Evolutionary conservation across 2,797 vertebrate species (phyloP), one percentile per base, ranked within the genome.

Genomic region (Heterohyrax brucei): DNA sequence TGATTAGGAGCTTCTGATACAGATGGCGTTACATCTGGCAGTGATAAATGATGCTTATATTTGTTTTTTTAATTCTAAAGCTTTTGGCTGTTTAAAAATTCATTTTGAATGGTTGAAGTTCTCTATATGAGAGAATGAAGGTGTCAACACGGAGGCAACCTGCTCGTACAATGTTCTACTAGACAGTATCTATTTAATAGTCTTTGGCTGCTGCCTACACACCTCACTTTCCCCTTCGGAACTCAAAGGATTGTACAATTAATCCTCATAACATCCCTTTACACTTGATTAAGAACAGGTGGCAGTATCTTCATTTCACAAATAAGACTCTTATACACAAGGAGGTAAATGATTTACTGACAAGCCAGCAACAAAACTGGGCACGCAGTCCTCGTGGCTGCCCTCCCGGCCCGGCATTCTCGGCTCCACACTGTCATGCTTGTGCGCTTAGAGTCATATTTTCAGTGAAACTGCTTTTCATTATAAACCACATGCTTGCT

Each of bases 281-380:
- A 94, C 28, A 97, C 92, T 97, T 92, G 96, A 95, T 90, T 93
- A 94, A 95, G 87, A 93, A 96, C 84, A 94, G 84, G 94, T 93
- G 87, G 81, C 93, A 24, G 81, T 90, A 92, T 96, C 92, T 96
- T 92, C 78, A 86, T 94, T 96, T 93, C 84, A 88, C 84, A 96
- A 91, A 82, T 96, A 96, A 95, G 84, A 89, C 78, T 95, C 79
- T 89, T 85, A 96, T 22, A 76, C n/a, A 53, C 81, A 92, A 91
- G 92, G 59, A 95, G 39, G 81, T 91, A 93, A 94, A 93, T 90
- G 68, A 85, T 94, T 96, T 96, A 78, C 84, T 86, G 75, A 97
- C 59, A 82, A 95, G 59, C 46, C 92, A 94, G 53, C 76, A 93
- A 76, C 50, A 87, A 93, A 93, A 94, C 87, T 76, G 73, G 86